Base-by-base conservation (phyloP, 2,888 invertebrate species). In the Elmis aenea region DNA sequence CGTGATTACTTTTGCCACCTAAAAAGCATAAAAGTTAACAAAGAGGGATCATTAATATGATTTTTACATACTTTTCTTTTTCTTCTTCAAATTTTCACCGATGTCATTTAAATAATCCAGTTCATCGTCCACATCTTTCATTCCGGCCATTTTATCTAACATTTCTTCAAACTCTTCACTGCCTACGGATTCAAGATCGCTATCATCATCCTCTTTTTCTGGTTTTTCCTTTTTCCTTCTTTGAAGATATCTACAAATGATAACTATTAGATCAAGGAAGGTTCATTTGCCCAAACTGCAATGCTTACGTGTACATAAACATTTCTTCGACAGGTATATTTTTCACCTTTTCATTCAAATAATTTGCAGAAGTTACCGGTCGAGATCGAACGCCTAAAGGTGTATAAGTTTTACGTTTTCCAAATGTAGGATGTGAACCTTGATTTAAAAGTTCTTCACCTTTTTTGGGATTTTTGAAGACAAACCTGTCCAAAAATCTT, bases 401-500 rank as follows among this genome's bases (percentile, higher is more conserved):
- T 8, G 67, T 62, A 62, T 89, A 87, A 30, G 78, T 75, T 58
- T 82, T 81, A 42, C 83, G 70, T 22, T 75, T 69, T 0, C 80
- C 79, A 33, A 84, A 75, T 45, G 74, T 74, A 0, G 81, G 79
- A 61, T 81, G 79, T 0, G 76, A 76, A 0, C 77, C 79, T 24
- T 54, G 68, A 38, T 64, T 73, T 50, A 69, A 73, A 21, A 67
- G 66, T n/a, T 70, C 73, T 0, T 70, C 69, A 1, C 70, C 55
- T 47, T 79, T 81, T 63, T 88, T 89, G 0, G 89, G 89, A 71
- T 99, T 99, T 62, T 93, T 90, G 65, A 91, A 96, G 5, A 91
- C 91, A 66, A 96, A 97, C 24, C 96, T 76, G 58, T 99, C 96
- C 26, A 99, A 71, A 66, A 99, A 99, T 28, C 90, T 75, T 28